Evolutionary conservation across 2,113 vertebrate species (phyloP), one percentile per base, ranked within the genome.

Genomic region (Petrocephalus zakoni): DNA sequence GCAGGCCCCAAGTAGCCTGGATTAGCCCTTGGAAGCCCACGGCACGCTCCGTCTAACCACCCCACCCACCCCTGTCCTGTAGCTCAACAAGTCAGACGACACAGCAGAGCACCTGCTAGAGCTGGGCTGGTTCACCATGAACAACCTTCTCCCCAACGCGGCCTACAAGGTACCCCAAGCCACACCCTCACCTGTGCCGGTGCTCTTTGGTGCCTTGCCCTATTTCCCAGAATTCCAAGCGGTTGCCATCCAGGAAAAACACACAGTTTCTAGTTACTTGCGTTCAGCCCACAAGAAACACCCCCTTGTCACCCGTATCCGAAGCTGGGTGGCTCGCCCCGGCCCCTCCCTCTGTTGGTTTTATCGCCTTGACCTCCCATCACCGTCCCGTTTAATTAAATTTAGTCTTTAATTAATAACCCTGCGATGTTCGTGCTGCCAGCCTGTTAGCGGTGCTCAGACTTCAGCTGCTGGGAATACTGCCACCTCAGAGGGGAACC

Each of bases 1-100:
- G 42, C 42, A 1, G 42, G 42, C 42, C 42, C 42, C 42, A 3
- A 47, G 21, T 1, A n/a, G 52, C 46, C 19, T 52, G 42, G 42
- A 3, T 42, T 3, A 13, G 61, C 25, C 61, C 61, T 29, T 22
- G n/a, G n/a, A 64, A 9, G 10, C 58, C 58, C 9, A 2, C 9
- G 8, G 3, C 61, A 68, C 3, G 13, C 15, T 42, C 34, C 72
- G 0, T 78, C 72, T 78, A 78, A 78, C 72, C 72, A 29, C 61
- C 72, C 34, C 15, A 0, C 29, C 61, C 47, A 13, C 86, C 64
- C 53, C 42, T 90, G 81, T 93, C 87, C 88, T 9, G 0, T 94
- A 99, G 98, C 94, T 99, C 86, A 99, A 99, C 93, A 99, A 99
- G 89, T 99, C 98, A 34, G 98, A 99, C 25, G 98, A 99, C 92